Percentiles rank a stretch among this genome's conserved stretches.
These are phyloP conservation scores for Adineta ricciae DNA, from an alignment of 2,888 invertebrate species.

Conservation along the genomic window DNA sequence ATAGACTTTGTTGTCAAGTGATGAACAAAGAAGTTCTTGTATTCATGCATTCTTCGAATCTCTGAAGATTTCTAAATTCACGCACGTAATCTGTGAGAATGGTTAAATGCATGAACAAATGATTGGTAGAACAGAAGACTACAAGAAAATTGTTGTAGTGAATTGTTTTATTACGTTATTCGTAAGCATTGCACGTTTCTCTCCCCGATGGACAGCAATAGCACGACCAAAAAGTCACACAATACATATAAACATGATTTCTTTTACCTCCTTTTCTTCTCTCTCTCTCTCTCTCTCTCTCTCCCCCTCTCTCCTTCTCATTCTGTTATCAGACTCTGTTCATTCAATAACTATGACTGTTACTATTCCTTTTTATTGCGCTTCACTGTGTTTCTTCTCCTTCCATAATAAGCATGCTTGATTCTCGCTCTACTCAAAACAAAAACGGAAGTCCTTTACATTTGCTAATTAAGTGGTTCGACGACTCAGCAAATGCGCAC, in stretches of 20 bases:
- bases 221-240: constrained; percentile 3
- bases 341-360: constrained; percentile 5
- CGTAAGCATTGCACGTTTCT: background rate
- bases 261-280: background rate
- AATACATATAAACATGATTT: constrained; percentile 8
- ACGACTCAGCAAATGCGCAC: background rate
- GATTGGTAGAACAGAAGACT: no score
- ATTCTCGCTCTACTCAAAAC: constrained; percentile 12
- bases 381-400: background rate
- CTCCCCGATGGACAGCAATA: background rate
- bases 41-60: background rate
- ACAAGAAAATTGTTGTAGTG: background rate
- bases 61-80: background rate
- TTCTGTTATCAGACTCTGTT: background rate
- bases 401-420: background rate
- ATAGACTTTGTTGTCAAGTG: background rate
- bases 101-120: background rate
- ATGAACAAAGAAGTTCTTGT: background rate
- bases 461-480: constrained; percentile 23
- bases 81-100: background rate
- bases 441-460: constrained; percentile 23
- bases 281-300: background rate
- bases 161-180: background rate
- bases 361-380: background rate
- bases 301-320: background rate